Base-by-base conservation (phyloP, 2,888 invertebrate species). In the Dexiosoma caninum region DNA sequence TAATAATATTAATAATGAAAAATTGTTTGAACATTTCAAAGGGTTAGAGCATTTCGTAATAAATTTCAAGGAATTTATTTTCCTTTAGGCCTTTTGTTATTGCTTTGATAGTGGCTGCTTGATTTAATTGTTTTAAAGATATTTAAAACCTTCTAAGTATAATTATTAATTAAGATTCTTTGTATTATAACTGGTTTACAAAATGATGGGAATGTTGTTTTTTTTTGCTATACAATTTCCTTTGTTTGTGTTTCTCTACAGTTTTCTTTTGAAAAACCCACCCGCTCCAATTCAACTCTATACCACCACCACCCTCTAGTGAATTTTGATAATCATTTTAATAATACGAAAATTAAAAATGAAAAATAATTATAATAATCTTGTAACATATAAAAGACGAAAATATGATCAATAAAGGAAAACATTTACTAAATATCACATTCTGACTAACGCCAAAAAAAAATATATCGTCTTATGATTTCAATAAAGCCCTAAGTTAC, bases 311-410 rank as follows among this genome's bases (percentile, higher is more conserved):
- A 76, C 59, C 51, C 40, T 51, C 51, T 60, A 19, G 80, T 55
- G 71, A 80, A 46, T 49, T 19, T 67, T 71, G 80, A 80, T 80
- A 80, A 76, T 80, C 80, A 80, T 80, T 76, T 75, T 71, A 60
- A 44, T 2, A 59, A 21, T 27, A 5, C 27, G 21, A 59, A 42
- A 49, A 70, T 23, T 14, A 9, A 27, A 5, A 35, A 4, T 35
- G 40, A 53, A 16, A 32, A 57, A 53, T 30, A 74, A 6, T n/a
- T n/a, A n/a, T n/a, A n/a, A n/a, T n/a, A n/a, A n/a, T n/a, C n/a
- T n/a, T n/a, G n/a, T n/a, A n/a, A n/a, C n/a, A n/a, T n/a, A n/a
- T n/a, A n/a, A n/a, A n/a, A n/a, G n/a, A n/a, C n/a, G n/a, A n/a
- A n/a, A n/a, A n/a, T n/a, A n/a, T n/a, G n/a, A n/a, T n/a, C n/a